phyloP scores from a whole-genome alignment of 2,888 invertebrate species.

The Odontothrips loti region DNA sequence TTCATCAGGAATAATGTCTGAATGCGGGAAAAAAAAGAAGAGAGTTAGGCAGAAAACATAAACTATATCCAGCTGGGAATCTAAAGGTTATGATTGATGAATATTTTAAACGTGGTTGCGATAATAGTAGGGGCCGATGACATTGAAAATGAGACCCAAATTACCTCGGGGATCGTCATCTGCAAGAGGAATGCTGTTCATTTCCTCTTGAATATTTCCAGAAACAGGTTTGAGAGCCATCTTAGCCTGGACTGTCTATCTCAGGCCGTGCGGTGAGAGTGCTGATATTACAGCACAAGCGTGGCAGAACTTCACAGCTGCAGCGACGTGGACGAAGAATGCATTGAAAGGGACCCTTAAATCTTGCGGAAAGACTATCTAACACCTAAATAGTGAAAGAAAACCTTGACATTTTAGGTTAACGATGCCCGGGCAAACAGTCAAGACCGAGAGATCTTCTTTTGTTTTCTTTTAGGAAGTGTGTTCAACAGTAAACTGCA shows the following conservation, averaged over 20 bases:
- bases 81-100: neutral
- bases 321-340: neutral
- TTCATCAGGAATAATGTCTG: conserved; percentile 80
- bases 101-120: neutral
- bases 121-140: neutral
- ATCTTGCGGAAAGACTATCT: neutral
- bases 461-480: neutral
- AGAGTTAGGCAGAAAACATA: neutral
- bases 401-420: conserved; percentile 7
- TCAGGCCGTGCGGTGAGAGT: neutral
- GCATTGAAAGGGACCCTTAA: neutral
- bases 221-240: neutral
- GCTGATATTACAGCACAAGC: neutral
- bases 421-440: neutral
- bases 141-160: neutral
- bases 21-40: conserved; percentile 34
- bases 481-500: neutral
- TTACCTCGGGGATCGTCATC: conserved; percentile 87
- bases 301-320: neutral
- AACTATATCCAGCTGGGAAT: too few species aligned
- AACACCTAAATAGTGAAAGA: neutral
- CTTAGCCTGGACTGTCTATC: neutral
- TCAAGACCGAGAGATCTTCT: neutral
- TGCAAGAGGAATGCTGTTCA: conserved; percentile 77
- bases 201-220: conserved; percentile 68